Percentiles rank a stretch among this genome's conserved stretches.
Evolutionary conservation across 2,888 invertebrate genomes (phyloP).

Genomic region (Sthenelais limicola): DNA sequence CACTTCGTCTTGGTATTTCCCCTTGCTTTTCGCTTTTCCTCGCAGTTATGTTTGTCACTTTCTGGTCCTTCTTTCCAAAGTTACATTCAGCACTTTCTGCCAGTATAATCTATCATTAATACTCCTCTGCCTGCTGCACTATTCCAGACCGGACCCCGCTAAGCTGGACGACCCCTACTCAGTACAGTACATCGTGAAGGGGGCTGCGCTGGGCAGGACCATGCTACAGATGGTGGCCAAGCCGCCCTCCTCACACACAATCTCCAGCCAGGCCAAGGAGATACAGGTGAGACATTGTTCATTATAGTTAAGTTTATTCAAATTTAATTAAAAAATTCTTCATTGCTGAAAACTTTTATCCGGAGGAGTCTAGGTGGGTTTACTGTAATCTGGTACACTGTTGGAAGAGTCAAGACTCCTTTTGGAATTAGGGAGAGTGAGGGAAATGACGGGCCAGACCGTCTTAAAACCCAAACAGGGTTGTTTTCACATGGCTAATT

Average conservation of each 20-base stretch:
- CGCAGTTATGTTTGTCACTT: no score
- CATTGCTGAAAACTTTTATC: neutral
- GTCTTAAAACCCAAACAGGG: no score
- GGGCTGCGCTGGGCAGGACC: constrained; percentile 68
- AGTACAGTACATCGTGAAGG: constrained; percentile 64
- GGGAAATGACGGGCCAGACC: no score
- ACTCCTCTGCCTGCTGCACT: no score
- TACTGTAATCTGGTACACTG: neutral
- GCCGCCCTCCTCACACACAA: constrained; percentile 56
- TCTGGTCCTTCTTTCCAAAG: no score
- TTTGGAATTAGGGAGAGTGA: no score
- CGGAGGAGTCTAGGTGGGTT: neutral
- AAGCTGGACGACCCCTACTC: constrained; percentile 57
- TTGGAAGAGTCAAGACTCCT: no score
- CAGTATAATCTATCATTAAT: no score
- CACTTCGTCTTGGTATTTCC: no score
- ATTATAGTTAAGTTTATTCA: neutral
- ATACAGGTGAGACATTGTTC: constrained; percentile 73
- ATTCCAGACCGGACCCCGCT: constrained; percentile 54
- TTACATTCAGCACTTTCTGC: no score
- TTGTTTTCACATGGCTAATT: no score
- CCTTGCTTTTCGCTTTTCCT: no score
- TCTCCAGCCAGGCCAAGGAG: constrained; percentile 63
- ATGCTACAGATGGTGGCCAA: constrained; percentile 63
- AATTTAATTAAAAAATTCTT: neutral